Evolutionary conservation across 2,888 invertebrate species (phyloP).

Genomic region (Tromatobia lineatoria): DNA sequence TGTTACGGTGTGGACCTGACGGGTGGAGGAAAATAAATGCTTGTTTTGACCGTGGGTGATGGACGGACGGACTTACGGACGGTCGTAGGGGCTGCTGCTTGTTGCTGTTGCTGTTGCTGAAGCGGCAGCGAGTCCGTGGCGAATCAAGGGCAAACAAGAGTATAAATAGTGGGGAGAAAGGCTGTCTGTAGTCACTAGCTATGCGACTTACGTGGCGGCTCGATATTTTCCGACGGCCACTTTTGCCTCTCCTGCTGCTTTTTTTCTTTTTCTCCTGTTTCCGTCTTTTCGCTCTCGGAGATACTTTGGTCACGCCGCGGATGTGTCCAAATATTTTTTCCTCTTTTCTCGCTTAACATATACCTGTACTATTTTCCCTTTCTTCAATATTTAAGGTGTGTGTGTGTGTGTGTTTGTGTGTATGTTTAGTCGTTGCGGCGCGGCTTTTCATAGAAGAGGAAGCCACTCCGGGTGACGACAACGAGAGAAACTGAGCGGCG

Average conservation of each 20-base stretch:
- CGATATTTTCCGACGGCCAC: slow-evolving; percentile 2
- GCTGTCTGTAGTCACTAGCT: slow-evolving; percentile 5
- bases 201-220: not conserved
- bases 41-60: slow-evolving; percentile 76
- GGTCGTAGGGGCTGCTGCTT: slow-evolving; percentile 54
- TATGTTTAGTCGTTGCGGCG: slow-evolving; percentile 22
- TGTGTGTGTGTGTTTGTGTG: too few species aligned
- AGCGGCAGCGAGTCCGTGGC: slow-evolving; percentile 75
- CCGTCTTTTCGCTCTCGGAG: slow-evolving; percentile 12
- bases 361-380: slow-evolving; percentile 34
- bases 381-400: not conserved
- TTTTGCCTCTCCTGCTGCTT: not conserved
- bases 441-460: slow-evolving; percentile 44
- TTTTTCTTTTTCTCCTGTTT: not conserved
- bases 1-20: slow-evolving; percentile 41
- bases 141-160: slow-evolving; percentile 80
- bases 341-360: slow-evolving; percentile 67
- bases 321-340: slow-evolving; percentile 72
- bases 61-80: slow-evolving; percentile 59
- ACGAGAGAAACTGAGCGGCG: slow-evolving; percentile 61
- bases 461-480: slow-evolving; percentile 59
- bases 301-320: slow-evolving; percentile 76
- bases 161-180: slow-evolving; percentile 76
- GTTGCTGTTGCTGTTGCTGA: not conserved
- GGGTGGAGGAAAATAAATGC: slow-evolving; percentile 74